Conservation (phyloP, 2,113 vertebrate species). For the Sminthopsis crassicaudata region DNA sequence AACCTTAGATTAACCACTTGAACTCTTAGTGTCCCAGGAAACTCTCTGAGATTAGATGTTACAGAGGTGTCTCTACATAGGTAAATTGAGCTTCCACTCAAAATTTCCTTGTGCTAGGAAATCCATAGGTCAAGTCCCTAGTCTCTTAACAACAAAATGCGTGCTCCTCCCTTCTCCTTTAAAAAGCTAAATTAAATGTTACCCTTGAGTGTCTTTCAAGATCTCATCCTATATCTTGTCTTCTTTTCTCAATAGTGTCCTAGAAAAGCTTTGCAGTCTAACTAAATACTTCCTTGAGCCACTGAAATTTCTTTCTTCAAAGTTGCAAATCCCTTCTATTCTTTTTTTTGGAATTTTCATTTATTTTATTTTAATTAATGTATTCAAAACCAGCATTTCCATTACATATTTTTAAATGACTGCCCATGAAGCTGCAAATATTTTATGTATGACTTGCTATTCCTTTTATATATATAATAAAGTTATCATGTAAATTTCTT, state of each 20-base stretch:
- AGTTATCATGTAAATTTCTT: neutral
- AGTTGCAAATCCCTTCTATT: neutral
- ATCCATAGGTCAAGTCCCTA: neutral
- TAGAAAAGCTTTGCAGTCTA: neutral
- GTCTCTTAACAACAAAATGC: neutral
- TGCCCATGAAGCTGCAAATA: neutral
- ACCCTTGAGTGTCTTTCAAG: neutral
- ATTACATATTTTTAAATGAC: neutral
- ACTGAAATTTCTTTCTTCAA: neutral
- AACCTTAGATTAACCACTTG: neutral
- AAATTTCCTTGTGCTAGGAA: neutral
- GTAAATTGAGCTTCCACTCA: neutral
- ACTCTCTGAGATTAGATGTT: neutral
- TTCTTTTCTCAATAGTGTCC: neutral
- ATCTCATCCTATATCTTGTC: neutral
- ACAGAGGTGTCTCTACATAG: neutral
- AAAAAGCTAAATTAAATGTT: neutral
- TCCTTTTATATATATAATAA: neutral
- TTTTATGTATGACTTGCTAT: neutral
- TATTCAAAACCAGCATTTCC: neutral
- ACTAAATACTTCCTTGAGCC: too few relatives aligned
- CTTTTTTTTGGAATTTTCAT: neutral
- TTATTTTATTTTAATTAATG: neutral
- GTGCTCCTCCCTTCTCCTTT: neutral
- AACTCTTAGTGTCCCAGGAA: neutral